Evolutionary conservation across 2,113 vertebrate species (phyloP).

Genomic region (Puntigrus tetrazona): DNA sequence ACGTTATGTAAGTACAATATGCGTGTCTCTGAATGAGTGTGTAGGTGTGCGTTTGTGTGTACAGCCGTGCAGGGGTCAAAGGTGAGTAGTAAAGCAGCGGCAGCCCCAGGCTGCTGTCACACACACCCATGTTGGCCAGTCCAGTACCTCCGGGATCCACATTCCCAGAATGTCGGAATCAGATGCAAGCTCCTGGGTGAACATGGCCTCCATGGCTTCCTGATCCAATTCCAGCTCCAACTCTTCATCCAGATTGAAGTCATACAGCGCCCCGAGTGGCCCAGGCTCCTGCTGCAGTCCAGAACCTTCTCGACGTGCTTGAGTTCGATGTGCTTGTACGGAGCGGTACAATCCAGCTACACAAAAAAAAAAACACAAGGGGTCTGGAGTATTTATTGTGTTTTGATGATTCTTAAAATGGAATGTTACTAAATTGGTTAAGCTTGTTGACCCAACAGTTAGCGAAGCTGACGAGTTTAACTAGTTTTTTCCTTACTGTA

Average conservation of each 20-base stretch:
- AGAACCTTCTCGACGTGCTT: constrained; percentile 87
- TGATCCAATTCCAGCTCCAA: constrained; percentile 97
- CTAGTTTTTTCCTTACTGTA: too few relatives aligned
- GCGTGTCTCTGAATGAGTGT: too few relatives aligned
- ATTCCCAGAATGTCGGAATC: constrained; percentile 99
- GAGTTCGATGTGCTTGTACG: constrained; percentile 94
- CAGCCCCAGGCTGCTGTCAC: constrained; percentile 85
- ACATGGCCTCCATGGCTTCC: constrained; percentile 99
- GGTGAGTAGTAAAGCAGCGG: constrained; percentile 45
- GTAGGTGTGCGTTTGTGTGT: neutral
- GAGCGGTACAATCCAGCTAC: constrained; percentile 93
- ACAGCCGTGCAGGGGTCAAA: constrained; percentile 22
- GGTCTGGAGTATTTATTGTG: neutral
- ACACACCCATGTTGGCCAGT: constrained; percentile 99
- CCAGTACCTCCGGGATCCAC: constrained; percentile 99
- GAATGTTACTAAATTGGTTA: neutral
- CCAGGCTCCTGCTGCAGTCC: constrained; percentile 84
- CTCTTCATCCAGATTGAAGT: constrained; percentile 98
- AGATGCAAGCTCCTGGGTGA: constrained; percentile 91
- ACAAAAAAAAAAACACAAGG: neutral
- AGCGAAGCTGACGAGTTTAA: too few relatives aligned
- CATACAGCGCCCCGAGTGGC: constrained; percentile 85
- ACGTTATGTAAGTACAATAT: neutral
- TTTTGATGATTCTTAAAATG: neutral
- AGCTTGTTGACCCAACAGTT: too few relatives aligned